Base-by-base conservation (phyloP, 2,888 invertebrate genomes). In the Rhogogaster chlorosoma region DNA sequence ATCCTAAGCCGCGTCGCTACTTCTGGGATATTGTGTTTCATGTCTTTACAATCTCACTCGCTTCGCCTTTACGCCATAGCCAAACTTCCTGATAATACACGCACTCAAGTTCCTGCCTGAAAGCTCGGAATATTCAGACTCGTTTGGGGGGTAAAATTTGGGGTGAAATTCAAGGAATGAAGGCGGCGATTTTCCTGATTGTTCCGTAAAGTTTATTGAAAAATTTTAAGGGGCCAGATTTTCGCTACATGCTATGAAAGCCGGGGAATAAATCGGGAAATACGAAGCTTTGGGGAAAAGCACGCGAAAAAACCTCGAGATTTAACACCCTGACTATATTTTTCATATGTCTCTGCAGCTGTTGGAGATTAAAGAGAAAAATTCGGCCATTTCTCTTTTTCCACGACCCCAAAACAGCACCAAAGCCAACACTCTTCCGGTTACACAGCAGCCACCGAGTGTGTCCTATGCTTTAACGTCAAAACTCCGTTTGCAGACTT, bases 401-500 rank as follows among this genome's bases (percentile, higher is more conserved):
- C 2, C 53, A 1, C 15, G 22, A 53, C 26, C 77, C 29, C n/a
- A 26, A 26, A 77, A 53, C 75, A 77, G 53, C 53, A 49, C 38
- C 29, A 15, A 38, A 77, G 29, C 49, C 38, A 53, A 38, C 29
- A 77, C 38, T 42, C 42, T 22, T 73, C 42, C 71, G 71, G 38
- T 42, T 73, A 42, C 38, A 73, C 38, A 73, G 42, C 70, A 70
- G 42, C 38, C 38, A 73, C 42, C 18, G 71, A 71, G 71, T 71
- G 36, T 38, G 38, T 42, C 49, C 10, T 77, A 77, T 77, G 26
- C 32, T 49, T 77, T 32, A 29, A 32, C 77, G 18, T 53, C 18
- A 77, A 77, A 53, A 77, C 45, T 77, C 77, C 77, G 49, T 77
- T 77, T 53, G 77, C 26, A 29, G 77, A 77, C 45, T 77, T 29